A percentile compares a stretch with the other conserved stretches of the same genome.
Conservation (phyloP, 1,140 invertebrate genomes). For the Laupala kohalensis region DNA sequence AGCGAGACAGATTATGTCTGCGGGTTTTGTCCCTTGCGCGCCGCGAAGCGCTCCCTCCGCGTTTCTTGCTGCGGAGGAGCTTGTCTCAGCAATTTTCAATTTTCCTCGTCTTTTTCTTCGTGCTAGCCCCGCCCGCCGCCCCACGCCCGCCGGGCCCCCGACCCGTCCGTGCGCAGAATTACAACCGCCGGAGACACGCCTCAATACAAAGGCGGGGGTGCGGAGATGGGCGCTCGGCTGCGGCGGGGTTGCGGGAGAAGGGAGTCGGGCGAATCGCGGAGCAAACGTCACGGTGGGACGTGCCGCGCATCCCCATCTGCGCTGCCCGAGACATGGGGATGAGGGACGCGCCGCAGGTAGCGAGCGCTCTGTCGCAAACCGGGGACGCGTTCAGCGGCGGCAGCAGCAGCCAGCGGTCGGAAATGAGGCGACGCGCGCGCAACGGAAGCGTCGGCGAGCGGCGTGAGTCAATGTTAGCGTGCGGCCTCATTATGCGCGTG, state of each 20-base stretch:
- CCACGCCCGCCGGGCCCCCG: background rate
- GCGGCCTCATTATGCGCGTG: background rate
- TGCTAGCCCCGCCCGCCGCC: background rate
- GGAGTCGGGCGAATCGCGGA: too few species aligned
- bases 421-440: background rate
- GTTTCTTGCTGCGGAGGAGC: conserved; percentile 9
- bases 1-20: conserved; percentile 10
- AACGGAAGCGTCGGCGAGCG: background rate
- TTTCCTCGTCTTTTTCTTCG: conserved; percentile 12
- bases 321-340: too few species aligned
- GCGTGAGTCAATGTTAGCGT: background rate
- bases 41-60: conserved; percentile 1
- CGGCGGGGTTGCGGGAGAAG: too few species aligned
- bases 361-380: background rate
- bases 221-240: background rate
- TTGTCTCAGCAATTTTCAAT: conserved; percentile 17
- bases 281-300: too few species aligned
- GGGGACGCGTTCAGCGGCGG: too few species aligned
- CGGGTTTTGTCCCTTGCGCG: background rate
- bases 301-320: too few species aligned
- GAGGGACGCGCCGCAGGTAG: background rate
- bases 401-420: too few species aligned
- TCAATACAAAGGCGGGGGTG: conserved; percentile 8
- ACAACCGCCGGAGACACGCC: conserved; percentile 13
- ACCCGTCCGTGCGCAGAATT: conserved; percentile 13